Conservation (phyloP, 2,888 invertebrate species). For the Orchestes rusci region DNA sequence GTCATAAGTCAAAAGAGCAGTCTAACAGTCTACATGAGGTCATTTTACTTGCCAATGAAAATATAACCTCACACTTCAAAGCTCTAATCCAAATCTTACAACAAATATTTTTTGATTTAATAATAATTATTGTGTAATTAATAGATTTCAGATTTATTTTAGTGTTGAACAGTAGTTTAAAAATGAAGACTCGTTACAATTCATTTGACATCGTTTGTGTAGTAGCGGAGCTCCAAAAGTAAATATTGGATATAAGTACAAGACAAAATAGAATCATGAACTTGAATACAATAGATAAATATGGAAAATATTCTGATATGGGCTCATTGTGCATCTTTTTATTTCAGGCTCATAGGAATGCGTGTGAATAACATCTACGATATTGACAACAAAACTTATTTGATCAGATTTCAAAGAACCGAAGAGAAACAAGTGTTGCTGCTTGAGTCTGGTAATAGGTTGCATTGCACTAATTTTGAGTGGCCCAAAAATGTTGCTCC, state of each 20-base stretch:
- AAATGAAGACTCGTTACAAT: slow-evolving; percentile 91
- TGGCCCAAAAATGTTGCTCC: slow-evolving; percentile 97
- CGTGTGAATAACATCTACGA: slow-evolving; percentile 97
- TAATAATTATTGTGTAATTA: too few species aligned
- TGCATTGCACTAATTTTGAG: slow-evolving; percentile 92
- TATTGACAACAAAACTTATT: slow-evolving; percentile 92
- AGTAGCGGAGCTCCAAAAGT: slow-evolving; percentile 81
- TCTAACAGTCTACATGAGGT: too few species aligned
- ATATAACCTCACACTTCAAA: too few species aligned
- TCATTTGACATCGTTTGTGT: slow-evolving; percentile 88
- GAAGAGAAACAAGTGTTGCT: slow-evolving; percentile 84
- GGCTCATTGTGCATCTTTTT: slow-evolving; percentile 14
- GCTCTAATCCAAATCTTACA: too few species aligned
- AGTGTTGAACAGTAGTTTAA: too few species aligned
- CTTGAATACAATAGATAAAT: too few species aligned
- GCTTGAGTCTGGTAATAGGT: slow-evolving; percentile 88
- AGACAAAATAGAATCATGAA: too few species aligned
- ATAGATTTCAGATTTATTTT: too few species aligned
- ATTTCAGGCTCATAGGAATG: slow-evolving; percentile 73
- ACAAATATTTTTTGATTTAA: too few species aligned
- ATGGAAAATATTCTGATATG: background rate
- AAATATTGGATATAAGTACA: slow-evolving; percentile 39
- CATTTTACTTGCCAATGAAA: too few species aligned
- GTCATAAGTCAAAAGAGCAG: too few species aligned
- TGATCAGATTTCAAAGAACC: slow-evolving; percentile 76